Evolutionary conservation across 2,888 invertebrate species (phyloP).

Genomic region (Polymixis lichenea): DNA sequence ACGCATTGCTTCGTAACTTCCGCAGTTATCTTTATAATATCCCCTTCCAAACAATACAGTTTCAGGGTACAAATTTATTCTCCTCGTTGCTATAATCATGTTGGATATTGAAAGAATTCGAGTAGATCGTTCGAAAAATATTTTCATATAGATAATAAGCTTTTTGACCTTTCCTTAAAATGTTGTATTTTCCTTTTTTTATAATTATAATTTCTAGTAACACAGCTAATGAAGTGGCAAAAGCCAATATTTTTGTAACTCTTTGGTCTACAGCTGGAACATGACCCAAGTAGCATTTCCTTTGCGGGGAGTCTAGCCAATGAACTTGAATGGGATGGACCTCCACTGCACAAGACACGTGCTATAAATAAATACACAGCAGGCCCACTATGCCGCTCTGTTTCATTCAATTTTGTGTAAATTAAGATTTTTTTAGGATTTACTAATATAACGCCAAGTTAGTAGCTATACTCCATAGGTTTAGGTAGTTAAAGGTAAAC

Average conservation of each 20-base stretch:
- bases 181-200: background rate
- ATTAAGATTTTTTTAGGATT: background rate
- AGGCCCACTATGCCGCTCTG: conserved; percentile 12
- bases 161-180: no score
- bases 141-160: background rate
- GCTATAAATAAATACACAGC: conserved; percentile 82
- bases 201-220: background rate
- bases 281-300: conserved; percentile 60
- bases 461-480: no score
- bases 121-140: background rate
- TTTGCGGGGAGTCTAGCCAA: conserved; percentile 85
- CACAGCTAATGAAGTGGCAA: background rate
- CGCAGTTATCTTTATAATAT: background rate
- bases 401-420: background rate
- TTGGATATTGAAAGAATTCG: background rate
- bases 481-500: no score
- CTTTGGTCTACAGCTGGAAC: conserved; percentile 1
- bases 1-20: background rate
- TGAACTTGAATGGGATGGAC: conserved; percentile 85
- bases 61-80: background rate
- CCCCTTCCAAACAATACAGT: background rate
- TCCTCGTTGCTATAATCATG: background rate
- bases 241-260: background rate
- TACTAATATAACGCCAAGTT: no score
- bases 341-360: conserved; percentile 77